Base-by-base conservation (phyloP, 2,888 invertebrate species). In the Gymnoscelis rufifasciata region DNA sequence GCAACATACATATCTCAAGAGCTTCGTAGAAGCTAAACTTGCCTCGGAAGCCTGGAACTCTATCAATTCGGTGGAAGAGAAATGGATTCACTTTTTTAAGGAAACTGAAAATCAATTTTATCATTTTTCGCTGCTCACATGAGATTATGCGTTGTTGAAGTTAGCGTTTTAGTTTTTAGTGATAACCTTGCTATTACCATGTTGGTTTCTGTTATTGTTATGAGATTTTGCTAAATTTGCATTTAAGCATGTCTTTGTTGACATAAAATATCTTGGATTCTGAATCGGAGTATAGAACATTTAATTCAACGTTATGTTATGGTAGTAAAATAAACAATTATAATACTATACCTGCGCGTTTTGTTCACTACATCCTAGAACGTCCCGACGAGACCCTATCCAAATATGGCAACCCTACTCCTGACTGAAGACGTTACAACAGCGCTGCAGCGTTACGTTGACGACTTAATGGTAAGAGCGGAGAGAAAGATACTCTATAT, bases 11-110 rank as follows among this genome's bases (percentile, higher is more conserved):
- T 33, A 33, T 33, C 33, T 33, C 33, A 33, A 33, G 33, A 33
- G 33, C 33, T 33, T 33, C 30, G 29, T 39, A 39, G 28, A 39
- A 39, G 29, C 39, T 19, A 29, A 39, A 30, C 15, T 39, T 33
- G 33, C 19, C 23, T 39, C 10, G 27, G 39, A 39, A 19, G 29
- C 29, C 28, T 39, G 39, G 39, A 39, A 33, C 33, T 33, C 19
- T 15, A 33, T 33, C 8, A 36, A 36, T 24, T 11, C 43, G 42
- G 38, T 38, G 23, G 27, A 43, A 43, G 36, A 49, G 26, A 44
- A 33, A 13, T 45, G 42, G 49, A 41, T 38, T 40, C 31, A 27
- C 28, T 50, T 45, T 50, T 50, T 38, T 3, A n/a, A 50, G 31
- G 1, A 10, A 7, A 50, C 45, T 4, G 43, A 46, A 40, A 40